phyloP scores from a whole-genome alignment of 1,140 invertebrate species.

The Aethina tumida region DNA sequence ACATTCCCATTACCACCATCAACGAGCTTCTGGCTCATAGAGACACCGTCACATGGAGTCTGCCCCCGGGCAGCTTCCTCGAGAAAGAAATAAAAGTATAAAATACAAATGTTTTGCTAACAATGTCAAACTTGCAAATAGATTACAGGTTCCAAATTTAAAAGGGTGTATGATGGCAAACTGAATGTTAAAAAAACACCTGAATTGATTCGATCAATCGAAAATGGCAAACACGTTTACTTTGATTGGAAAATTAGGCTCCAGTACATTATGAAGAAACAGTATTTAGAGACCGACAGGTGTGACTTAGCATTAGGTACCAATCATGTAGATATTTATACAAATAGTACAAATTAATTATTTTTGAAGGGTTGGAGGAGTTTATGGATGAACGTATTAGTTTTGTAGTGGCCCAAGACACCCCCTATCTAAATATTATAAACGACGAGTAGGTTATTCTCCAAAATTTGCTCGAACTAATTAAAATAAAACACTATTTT shows the following conservation, averaged over 20 bases:
- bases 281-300: conserved; percentile 46
- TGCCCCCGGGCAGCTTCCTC: conserved; percentile 62
- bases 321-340: conserved; percentile 1
- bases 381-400: conserved; percentile 72
- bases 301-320: conserved; percentile 63
- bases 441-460: conserved; percentile 46
- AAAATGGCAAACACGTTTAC: conserved; percentile 55
- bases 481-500: conserved; percentile 12
- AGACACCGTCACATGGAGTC: conserved; percentile 60
- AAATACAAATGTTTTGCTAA: background rate
- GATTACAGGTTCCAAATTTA: conserved; percentile 39
- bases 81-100: conserved; percentile 52
- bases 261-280: conserved; percentile 54
- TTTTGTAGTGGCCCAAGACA: conserved; percentile 59
- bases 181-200: conserved; percentile 38
- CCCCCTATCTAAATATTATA: conserved; percentile 59
- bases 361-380: conserved; percentile 52
- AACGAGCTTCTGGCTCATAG: conserved; percentile 55
- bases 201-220: conserved; percentile 48
- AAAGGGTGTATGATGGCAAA: conserved; percentile 42
- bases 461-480: background rate
- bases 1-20: conserved; percentile 62
- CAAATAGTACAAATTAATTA: conserved; percentile 2
- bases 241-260: conserved; percentile 75
- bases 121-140: background rate